Percentiles rank a stretch among this genome's conserved stretches.
phyloP scores from a whole-genome alignment of 2,113 vertebrate species.

The Ursus arctos region DNA sequence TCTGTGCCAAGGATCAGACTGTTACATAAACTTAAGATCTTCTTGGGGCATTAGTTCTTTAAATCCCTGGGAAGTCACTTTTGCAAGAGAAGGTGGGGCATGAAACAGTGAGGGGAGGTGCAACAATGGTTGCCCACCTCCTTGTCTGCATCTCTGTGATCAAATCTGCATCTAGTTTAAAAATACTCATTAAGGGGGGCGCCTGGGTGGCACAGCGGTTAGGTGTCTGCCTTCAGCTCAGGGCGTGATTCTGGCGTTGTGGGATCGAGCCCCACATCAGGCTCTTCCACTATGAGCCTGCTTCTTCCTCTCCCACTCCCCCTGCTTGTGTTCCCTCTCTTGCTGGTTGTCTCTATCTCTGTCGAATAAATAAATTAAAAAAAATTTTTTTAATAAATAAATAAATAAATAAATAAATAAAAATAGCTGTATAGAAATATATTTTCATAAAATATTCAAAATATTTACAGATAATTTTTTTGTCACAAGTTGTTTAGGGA shows the following conservation, averaged over 20 bases:
- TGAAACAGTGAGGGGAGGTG: background rate
- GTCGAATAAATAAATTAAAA: no score
- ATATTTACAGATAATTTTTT: background rate
- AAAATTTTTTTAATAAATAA: no score
- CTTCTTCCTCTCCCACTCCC: no score
- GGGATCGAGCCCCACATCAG: no score
- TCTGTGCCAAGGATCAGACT: background rate
- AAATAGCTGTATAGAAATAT: background rate
- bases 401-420: background rate
- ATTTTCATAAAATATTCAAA: background rate
- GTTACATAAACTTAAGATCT: background rate
- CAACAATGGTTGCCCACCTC: background rate
- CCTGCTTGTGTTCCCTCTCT: no score
- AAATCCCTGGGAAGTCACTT: background rate
- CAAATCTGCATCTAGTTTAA: no score
- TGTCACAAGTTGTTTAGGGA: background rate
- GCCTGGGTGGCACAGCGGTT: no score
- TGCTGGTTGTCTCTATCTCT: no score
- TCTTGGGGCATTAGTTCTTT: background rate
- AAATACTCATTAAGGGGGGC: no score
- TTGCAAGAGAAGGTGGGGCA: background rate
- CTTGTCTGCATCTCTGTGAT: background rate
- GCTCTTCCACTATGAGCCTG: no score
- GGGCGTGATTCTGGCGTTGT: no score
- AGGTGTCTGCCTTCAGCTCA: no score